Conservation (phyloP, 2,797 vertebrate genomes). For the Emydoidea blandingii region DNA sequence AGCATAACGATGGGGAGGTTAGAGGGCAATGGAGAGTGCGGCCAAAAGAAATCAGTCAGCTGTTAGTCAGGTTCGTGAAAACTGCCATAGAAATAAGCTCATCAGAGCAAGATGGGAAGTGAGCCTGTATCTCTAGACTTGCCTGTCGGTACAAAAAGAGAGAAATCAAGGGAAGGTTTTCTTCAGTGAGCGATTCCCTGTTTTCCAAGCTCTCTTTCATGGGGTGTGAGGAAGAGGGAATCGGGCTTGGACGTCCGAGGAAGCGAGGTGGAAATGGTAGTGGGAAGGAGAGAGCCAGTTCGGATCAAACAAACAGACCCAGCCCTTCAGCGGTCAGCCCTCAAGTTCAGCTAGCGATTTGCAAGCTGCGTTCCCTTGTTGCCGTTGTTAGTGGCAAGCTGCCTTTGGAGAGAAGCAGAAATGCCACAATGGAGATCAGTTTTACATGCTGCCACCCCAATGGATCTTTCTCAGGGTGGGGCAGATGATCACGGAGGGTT, state of each 20-base stretch:
- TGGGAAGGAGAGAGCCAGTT: neutral
- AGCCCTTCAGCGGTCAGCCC: neutral
- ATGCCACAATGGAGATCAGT: fast-evolving
- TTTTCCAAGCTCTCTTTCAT: neutral
- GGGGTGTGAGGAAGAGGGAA: neutral
- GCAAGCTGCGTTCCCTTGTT: neutral
- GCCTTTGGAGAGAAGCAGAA: neutral
- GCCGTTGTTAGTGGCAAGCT: neutral
- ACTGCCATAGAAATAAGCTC: neutral
- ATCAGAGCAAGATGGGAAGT: neutral
- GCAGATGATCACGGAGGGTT: fast-evolving
- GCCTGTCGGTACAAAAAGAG: neutral
- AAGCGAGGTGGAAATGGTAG: neutral
- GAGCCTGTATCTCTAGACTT: neutral
- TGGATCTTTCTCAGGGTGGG: neutral
- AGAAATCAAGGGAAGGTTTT: neutral
- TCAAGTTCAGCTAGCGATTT: fast-evolving
- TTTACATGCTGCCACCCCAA: neutral
- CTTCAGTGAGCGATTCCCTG: neutral
- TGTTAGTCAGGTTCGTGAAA: neutral
- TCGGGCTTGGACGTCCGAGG: too few species aligned
- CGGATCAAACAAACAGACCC: neutral
- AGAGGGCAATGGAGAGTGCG: neutral
- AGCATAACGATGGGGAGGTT: neutral
- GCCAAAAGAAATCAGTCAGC: neutral